These are phyloP conservation scores for Pachyrhynchus sulphureomaculatus DNA, from an alignment of 1,140 invertebrate species.

Conservation along the genomic window DNA sequence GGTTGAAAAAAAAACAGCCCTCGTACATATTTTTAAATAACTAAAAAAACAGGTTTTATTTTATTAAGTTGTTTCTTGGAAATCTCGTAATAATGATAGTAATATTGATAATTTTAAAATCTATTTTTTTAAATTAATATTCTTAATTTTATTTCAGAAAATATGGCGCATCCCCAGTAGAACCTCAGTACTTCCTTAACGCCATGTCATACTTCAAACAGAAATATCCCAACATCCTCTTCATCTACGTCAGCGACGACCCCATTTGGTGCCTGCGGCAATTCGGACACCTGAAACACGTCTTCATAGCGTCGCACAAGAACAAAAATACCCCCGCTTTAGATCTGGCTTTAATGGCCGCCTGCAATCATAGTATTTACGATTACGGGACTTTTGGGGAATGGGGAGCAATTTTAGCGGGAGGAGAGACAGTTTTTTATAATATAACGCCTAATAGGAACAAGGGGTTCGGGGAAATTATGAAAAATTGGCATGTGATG, in stretches of 20 bases:
- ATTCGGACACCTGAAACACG: slow-evolving; percentile 53
- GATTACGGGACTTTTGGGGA: slow-evolving; percentile 71
- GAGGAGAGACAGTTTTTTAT: slow-evolving; percentile 62
- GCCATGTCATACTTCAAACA: slow-evolving; percentile 60
- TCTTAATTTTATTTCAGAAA: slow-evolving; percentile 44
- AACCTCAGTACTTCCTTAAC: slow-evolving; percentile 56
- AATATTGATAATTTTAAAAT: too few species aligned
- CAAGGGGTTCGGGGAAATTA: slow-evolving; percentile 56
- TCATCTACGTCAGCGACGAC: slow-evolving; percentile 65
- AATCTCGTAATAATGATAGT: too few species aligned
- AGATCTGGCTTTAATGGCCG: slow-evolving; percentile 65
- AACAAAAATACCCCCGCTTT: slow-evolving; percentile 55
- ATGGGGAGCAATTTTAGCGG: slow-evolving; percentile 66
- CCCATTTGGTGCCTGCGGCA: slow-evolving; percentile 60
- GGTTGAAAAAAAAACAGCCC: too few species aligned
- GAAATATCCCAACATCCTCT: slow-evolving; percentile 57
- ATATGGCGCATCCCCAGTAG: slow-evolving; percentile 55
- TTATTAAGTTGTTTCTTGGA: too few species aligned
- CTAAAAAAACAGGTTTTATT: too few species aligned
- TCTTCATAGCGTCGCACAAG: slow-evolving; percentile 54
- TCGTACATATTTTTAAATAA: too few species aligned
- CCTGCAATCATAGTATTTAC: slow-evolving; percentile 69
- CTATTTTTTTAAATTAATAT: too few species aligned
- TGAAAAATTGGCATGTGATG: slow-evolving; percentile 58
- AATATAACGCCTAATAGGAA: slow-evolving; percentile 60